These are phyloP conservation scores for Cichlasoma orientale DNA, from an alignment of 2,797 vertebrate genomes.

Conservation along the genomic window DNA sequence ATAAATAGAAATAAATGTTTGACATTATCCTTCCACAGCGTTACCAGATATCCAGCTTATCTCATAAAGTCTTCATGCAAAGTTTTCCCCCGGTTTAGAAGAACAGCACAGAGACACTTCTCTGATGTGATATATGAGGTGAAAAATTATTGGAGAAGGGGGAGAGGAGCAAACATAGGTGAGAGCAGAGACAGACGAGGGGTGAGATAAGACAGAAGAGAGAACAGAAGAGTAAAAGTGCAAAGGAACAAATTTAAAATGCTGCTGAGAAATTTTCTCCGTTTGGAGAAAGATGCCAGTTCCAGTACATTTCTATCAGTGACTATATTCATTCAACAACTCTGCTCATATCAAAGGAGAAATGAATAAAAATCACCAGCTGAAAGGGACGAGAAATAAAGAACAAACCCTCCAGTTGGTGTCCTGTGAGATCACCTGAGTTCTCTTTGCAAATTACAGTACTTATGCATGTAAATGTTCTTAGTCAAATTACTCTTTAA, in stretches of 20 bases:
- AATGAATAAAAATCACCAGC: not conserved
- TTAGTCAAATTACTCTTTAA: too few relatives aligned
- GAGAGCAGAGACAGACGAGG: not conserved
- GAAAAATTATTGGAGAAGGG: not conserved
- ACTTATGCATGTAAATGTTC: not conserved
- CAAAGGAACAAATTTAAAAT: slow-evolving; percentile 2
- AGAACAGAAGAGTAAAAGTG: slow-evolving; percentile 5
- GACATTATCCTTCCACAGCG: not conserved
- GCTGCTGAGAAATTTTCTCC: not conserved
- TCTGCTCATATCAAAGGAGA: not conserved
- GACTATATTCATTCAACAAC: not conserved
- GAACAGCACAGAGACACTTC: not conserved
- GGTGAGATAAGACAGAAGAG: not conserved
- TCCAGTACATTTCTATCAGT: not conserved
- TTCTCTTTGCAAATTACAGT: not conserved
- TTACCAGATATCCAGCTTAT: not conserved
- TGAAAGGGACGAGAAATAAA: not conserved
- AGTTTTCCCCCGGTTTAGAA: not conserved
- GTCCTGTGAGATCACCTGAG: not conserved
- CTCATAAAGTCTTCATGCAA: not conserved
- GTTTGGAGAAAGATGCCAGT: not conserved
- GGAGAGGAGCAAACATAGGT: slow-evolving; percentile 6
- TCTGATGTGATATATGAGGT: not conserved
- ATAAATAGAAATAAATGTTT: not conserved
- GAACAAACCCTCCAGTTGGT: not conserved